Evolutionary conservation across 2,113 vertebrate genomes (phyloP).

Genomic region (Psilopsiagon aurifrons): DNA sequence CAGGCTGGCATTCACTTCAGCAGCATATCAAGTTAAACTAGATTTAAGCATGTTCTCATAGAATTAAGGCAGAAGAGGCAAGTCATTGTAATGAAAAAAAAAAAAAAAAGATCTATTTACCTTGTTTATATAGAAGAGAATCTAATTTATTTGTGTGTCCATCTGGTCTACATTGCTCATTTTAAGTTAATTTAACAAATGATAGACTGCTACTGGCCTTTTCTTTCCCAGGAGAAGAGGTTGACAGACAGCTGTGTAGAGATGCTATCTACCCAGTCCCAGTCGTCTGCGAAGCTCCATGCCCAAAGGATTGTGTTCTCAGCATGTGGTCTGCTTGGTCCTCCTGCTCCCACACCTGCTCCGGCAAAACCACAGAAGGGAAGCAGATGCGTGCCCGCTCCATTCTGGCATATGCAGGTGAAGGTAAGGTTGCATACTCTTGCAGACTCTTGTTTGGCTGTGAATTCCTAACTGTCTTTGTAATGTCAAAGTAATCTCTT

Average conservation of each 20-base stretch:
- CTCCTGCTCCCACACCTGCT: conserved; percentile 97
- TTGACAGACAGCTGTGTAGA: conserved; percentile 85
- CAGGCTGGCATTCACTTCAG: background rate
- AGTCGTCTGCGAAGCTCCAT: conserved; percentile 85
- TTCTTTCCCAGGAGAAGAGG: conserved; percentile 82
- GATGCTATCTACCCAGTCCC: conserved; percentile 83
- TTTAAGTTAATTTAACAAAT: conserved; percentile 66
- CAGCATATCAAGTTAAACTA: background rate
- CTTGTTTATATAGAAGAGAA: conserved; percentile 51
- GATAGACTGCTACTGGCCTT: conserved; percentile 58
- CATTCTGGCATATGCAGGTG: conserved; percentile 90
- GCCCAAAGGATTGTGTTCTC: conserved; percentile 93
- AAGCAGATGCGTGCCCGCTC: conserved; percentile 91
- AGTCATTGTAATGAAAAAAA: conserved; percentile 24
- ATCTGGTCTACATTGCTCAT: conserved; percentile 60
- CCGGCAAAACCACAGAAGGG: conserved; percentile 93
- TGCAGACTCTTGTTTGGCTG: background rate
- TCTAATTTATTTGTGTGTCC: conserved; percentile 61
- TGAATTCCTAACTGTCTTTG: background rate
- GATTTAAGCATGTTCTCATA: background rate
- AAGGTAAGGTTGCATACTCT: conserved; percentile 80
- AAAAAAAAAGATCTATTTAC: conserved; percentile 14
- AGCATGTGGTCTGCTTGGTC: conserved; percentile 92
- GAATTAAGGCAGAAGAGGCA: background rate
- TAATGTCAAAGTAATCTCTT: background rate